phyloP scores from a whole-genome alignment of 2,113 vertebrate genomes.

The Aramus guarauna region DNA sequence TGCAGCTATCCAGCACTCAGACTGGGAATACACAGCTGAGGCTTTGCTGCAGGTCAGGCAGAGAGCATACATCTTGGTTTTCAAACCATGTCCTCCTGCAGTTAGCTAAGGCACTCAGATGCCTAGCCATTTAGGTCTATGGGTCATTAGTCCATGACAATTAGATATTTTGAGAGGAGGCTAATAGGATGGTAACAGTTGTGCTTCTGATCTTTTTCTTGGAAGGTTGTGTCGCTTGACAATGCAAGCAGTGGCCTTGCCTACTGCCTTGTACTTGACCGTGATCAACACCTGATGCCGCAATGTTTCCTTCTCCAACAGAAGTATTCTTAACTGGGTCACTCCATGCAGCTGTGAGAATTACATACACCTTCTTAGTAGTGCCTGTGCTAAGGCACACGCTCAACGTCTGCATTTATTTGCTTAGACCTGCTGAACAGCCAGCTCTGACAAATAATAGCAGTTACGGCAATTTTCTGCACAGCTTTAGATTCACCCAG shows the following conservation, averaged over 20 bases:
- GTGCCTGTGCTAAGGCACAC: background rate
- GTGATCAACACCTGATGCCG: accelerated
- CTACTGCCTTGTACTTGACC: background rate
- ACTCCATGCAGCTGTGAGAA: background rate
- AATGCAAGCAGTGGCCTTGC: background rate
- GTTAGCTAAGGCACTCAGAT: background rate
- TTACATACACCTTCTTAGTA: background rate
- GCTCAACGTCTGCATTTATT: background rate
- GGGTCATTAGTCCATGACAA: background rate
- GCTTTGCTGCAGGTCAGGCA: background rate
- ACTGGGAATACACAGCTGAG: background rate
- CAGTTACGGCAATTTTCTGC: background rate
- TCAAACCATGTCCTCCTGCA: background rate
- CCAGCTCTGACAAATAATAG: background rate
- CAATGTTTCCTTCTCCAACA: background rate
- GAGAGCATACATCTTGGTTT: background rate
- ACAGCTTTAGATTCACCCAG: background rate
- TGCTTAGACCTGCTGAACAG: background rate
- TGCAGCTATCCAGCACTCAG: background rate
- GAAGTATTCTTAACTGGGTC: background rate
- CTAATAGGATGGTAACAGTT: background rate
- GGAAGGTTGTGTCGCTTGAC: background rate
- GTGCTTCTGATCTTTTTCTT: background rate
- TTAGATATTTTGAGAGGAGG: background rate
- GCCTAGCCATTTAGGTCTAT: background rate